A percentile compares a stretch with the other conserved stretches of the same genome.
These are phyloP conservation scores for Crambe crambe DNA, from an alignment of 37 sponge, comb jelly and placozoan species.

Conservation along the genomic window DNA sequence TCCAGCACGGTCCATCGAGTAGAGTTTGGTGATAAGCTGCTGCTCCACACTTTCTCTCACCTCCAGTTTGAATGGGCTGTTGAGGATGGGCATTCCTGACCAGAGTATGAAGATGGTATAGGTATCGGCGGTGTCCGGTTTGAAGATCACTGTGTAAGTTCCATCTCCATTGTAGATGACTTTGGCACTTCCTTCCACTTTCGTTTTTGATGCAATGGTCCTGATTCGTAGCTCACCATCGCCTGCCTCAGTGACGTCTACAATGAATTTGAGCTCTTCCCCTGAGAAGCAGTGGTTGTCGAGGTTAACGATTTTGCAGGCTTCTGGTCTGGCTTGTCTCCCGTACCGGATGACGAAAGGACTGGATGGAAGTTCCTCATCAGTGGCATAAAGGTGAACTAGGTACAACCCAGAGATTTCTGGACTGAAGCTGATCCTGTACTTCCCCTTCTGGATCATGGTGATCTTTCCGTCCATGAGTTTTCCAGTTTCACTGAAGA, in stretches of 20 bases:
- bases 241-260: slow-evolving; percentile 56
- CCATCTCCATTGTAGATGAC: slow-evolving; percentile 50
- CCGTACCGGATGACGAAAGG: slow-evolving; percentile 66
- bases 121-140: slow-evolving; percentile 10
- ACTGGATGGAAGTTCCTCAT: slow-evolving; percentile 55
- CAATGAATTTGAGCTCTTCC: slow-evolving; percentile 29
- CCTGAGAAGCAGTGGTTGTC: slow-evolving; percentile 18
- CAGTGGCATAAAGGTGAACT: slow-evolving; percentile 41
- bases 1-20: neutral
- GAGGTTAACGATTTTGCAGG: slow-evolving; percentile 8
- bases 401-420: slow-evolving; percentile 50
- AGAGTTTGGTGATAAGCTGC: slow-evolving; percentile 27
- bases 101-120: slow-evolving; percentile 26
- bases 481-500: slow-evolving; percentile 27
- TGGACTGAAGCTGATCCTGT: slow-evolving; percentile 34
- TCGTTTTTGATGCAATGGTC: slow-evolving; percentile 2
- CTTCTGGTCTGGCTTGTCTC: slow-evolving; percentile 54
- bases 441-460: slow-evolving; percentile 40
- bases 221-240: slow-evolving; percentile 39
- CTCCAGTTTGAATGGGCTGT: slow-evolving; percentile 52
- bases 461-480: slow-evolving; percentile 51
- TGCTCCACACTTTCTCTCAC: slow-evolving; percentile 35
- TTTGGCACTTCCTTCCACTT: neutral
- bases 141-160: slow-evolving; percentile 12
- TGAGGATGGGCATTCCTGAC: slow-evolving; percentile 51